A percentile compares a stretch with the other conserved stretches of the same genome.
These are phyloP conservation scores for Ryuthela nishihirai DNA, from an alignment of 2,888 invertebrate genomes.

Conservation along the genomic window DNA sequence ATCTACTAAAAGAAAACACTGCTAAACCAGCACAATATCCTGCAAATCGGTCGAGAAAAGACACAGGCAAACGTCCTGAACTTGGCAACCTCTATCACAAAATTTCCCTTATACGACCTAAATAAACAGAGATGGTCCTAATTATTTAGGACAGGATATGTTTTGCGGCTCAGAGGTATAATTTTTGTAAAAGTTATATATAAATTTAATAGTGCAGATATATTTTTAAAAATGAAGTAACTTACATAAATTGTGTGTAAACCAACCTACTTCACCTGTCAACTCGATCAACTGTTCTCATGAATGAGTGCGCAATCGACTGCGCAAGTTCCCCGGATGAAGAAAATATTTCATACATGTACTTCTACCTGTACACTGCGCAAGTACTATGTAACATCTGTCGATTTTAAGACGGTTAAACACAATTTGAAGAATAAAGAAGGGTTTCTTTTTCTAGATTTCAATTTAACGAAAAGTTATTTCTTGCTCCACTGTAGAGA, in stretches of 20 bases:
- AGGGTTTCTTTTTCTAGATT: too few species aligned
- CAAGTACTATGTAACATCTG: too few species aligned
- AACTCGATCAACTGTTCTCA: slow-evolving; percentile 28
- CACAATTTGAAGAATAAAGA: too few species aligned
- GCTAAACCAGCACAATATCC: slow-evolving; percentile 15
- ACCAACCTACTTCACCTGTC: slow-evolving; percentile 32
- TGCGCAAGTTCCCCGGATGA: slow-evolving; percentile 35
- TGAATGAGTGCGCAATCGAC: slow-evolving; percentile 30
- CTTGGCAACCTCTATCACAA: slow-evolving; percentile 30
- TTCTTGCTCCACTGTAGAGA: too few species aligned
- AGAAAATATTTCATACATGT: slow-evolving; percentile 29
- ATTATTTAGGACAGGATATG: not conserved
- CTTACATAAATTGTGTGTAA: not conserved
- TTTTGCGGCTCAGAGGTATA: too few species aligned
- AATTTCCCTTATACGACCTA: slow-evolving; percentile 21
- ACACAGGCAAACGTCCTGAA: slow-evolving; percentile 34
- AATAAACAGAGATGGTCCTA: not conserved
- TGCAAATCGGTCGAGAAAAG: slow-evolving; percentile 24
- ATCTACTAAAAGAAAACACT: too few species aligned
- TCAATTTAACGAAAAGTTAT: too few species aligned
- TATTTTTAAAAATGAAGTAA: not conserved
- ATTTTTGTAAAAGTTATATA: too few species aligned
- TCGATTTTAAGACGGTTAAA: too few species aligned
- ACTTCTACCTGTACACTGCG: too few species aligned
- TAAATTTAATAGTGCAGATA: too few species aligned